Evolutionary conservation across 1,140 invertebrate genomes (phyloP), one percentile per base, ranked within the genome.

Genomic region (Dendroctonus valens): DNA sequence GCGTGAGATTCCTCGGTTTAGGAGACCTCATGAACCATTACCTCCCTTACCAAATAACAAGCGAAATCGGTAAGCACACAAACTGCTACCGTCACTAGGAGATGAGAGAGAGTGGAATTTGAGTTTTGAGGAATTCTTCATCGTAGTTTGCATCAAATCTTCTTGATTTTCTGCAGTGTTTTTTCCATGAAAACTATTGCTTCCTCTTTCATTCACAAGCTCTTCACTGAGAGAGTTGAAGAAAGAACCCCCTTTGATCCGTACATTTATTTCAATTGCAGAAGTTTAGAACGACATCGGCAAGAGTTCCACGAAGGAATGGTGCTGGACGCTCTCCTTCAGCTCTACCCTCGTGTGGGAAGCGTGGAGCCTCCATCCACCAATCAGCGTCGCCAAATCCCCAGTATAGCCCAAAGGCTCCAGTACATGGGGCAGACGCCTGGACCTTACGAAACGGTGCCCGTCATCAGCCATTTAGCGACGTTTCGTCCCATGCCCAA

Each of bases 281-380:
- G 83, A 42, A 85, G 83, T 55, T 71, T 86, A 54, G 85, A 86
- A 65, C 79, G 85, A 68, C 77, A 84, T 69, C 76, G 83, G 70
- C 79, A 73, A 81, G 81, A 84, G 70, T 87, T 87, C 74, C 86
- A 87, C 74, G 85, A 87, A 72, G 86, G 86, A 53, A 84, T 87
- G 77, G 79, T 87, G 38, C 80, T 87, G 46, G 86, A 88, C 69
- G 83, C 85, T n/a, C 75, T 87, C 6, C 73, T 86, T 51, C 82
- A 85, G 75, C 75, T 87, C 26, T 86, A 86, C 74, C 85, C 85
- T 5, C 80, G 81, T 74, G 84, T 83, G 46, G 82, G 79, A 50
- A 81, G 79, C 79, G 78, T 70, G 57, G 78, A 75, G 52, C 79
- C 71, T 48, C 79, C 57, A 37, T 63, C 66, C n/a, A 71, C 53